A percentile compares a stretch with the other conserved stretches of the same genome.
Evolutionary conservation across 1,140 invertebrate species (phyloP).

Genomic region (Caenorhabditis brenneri): DNA sequence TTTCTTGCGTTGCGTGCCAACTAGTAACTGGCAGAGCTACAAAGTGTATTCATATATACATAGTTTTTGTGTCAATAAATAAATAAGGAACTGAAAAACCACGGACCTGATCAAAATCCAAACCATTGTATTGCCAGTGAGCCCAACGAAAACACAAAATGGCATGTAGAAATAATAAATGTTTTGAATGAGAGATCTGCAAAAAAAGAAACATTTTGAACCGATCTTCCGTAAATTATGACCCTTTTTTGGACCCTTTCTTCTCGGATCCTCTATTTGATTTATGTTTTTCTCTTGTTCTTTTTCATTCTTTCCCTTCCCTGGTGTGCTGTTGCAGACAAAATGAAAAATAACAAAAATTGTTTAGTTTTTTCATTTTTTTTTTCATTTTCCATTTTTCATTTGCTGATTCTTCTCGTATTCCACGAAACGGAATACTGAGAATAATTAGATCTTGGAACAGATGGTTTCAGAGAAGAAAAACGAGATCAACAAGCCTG

Average conservation of each 20-base stretch:
- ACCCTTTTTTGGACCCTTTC: background rate
- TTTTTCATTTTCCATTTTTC: background rate
- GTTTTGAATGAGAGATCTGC: conserved; percentile 30
- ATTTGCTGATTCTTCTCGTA: background rate
- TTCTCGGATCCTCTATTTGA: background rate
- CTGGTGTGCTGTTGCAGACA: background rate
- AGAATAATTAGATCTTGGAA: background rate
- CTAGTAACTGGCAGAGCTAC: background rate
- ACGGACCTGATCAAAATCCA: conserved; percentile 61
- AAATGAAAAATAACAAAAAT: background rate
- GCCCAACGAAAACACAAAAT: conserved; percentile 60
- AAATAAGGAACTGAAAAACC: background rate
- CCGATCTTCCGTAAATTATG: background rate
- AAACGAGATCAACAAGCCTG: background rate
- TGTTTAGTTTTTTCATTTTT: background rate
- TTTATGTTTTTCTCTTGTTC: background rate
- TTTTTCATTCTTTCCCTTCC: background rate
- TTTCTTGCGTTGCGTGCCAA: conserved; percentile 5
- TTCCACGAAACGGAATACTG: background rate
- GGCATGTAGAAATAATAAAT: conserved; percentile 66
- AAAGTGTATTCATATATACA: background rate
- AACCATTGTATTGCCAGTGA: conserved; percentile 65
- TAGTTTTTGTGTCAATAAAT: background rate
- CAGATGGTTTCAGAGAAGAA: background rate
- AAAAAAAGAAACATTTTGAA: background rate